Conservation (phyloP, 2,888 invertebrate genomes). For the Melanchra persicariae region DNA sequence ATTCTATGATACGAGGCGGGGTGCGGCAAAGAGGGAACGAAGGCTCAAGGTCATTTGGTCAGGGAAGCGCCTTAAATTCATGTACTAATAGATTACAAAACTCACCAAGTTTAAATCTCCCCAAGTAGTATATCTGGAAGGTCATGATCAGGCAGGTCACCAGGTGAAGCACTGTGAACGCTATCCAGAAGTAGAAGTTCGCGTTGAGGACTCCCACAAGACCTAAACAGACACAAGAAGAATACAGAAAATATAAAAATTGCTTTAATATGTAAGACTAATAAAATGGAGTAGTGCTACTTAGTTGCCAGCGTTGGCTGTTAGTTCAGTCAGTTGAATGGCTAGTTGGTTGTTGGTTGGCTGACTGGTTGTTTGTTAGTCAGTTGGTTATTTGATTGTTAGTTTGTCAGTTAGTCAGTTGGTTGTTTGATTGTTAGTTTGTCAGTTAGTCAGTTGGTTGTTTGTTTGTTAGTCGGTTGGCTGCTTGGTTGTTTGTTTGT, state of each 20-base stretch:
- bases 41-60: too few species aligned
- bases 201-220: slow-evolving; percentile 93
- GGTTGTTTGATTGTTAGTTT: not conserved
- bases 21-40: too few species aligned
- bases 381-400: not conserved
- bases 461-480: not conserved
- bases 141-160: slow-evolving; percentile 92
- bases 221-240: slow-evolving; percentile 79
- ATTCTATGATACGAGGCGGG: too few species aligned
- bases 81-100: too few species aligned
- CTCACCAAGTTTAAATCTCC: slow-evolving; percentile 93
- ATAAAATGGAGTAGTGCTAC: too few species aligned
- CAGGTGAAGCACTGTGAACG: slow-evolving; percentile 94
- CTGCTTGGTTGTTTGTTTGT: not conserved
- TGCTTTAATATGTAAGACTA: not conserved
- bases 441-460: not conserved
- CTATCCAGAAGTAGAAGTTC: slow-evolving; percentile 93
- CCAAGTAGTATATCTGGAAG: slow-evolving; percentile 94
- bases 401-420: not conserved
- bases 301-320: too few species aligned
- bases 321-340: too few species aligned
- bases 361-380: not conserved
- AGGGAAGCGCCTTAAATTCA: too few species aligned
- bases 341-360: not conserved
- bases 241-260: not conserved